Evolutionary conservation across 2,113 vertebrate genomes (phyloP).

Genomic region (Saiga tatarica): DNA sequence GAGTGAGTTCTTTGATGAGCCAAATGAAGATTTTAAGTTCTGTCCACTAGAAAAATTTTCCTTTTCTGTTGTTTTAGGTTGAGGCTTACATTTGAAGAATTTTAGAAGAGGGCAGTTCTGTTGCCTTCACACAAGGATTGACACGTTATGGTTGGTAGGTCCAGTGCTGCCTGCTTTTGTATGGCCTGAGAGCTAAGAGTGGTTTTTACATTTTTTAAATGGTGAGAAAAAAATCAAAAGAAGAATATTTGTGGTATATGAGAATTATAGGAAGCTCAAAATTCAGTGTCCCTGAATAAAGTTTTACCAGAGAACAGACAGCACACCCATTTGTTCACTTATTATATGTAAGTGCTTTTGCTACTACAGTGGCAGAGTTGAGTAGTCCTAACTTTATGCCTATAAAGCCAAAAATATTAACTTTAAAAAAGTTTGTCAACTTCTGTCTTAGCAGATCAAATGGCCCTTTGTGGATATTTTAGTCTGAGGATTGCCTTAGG

Average conservation of each 20-base stretch:
- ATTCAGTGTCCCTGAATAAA: slow-evolving; percentile 4
- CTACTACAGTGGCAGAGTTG: background rate
- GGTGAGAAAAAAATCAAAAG: background rate
- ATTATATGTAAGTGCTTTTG: background rate
- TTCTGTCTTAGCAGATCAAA: background rate
- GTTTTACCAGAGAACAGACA: background rate
- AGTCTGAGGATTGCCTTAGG: background rate
- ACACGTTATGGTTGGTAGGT: background rate
- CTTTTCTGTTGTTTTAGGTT: background rate
- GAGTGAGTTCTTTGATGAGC: slow-evolving; percentile 18
- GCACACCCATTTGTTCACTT: background rate
- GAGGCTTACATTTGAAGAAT: background rate
- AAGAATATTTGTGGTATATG: background rate
- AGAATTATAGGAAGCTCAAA: slow-evolving; percentile 1
- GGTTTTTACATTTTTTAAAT: slow-evolving; percentile 37
- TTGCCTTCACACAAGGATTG: background rate
- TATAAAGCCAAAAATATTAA: slow-evolving; percentile 8
- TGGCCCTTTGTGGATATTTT: background rate
- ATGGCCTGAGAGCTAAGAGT: background rate
- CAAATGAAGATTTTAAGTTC: slow-evolving; percentile 4
- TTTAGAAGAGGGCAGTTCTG: background rate
- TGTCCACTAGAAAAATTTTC: background rate
- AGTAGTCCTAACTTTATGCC: background rate
- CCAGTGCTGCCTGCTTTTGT: background rate
- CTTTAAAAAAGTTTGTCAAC: background rate